Evolutionary conservation across 1,140 invertebrate species (phyloP).

Genomic region (Habropoda laboriosa): DNA sequence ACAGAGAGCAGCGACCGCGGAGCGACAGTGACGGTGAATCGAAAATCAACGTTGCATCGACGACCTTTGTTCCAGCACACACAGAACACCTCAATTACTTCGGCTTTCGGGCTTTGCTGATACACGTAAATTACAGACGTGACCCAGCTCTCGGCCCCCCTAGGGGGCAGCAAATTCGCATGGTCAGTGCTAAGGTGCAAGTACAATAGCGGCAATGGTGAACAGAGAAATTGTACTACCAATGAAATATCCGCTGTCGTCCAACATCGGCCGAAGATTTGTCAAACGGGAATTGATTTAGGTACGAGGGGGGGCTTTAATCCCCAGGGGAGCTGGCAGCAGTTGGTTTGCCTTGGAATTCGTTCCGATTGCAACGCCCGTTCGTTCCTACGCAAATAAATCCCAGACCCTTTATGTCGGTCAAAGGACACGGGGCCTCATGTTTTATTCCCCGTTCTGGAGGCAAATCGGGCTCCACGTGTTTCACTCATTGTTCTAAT

Average conservation of each 20-base stretch:
- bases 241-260: constrained; percentile 70
- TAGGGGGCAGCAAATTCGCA: constrained; percentile 49
- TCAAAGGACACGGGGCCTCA: constrained; percentile 48
- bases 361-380: constrained; percentile 51
- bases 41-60: constrained; percentile 47
- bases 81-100: constrained; percentile 49
- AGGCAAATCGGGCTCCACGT: constrained; percentile 4
- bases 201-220: constrained; percentile 38
- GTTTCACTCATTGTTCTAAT: constrained; percentile 21
- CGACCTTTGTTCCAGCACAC: constrained; percentile 13
- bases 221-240: constrained; percentile 63
- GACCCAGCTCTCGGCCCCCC: constrained; percentile 21
- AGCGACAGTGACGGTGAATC: background rate
- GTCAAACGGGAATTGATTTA: constrained; percentile 73
- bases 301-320: constrained; percentile 57
- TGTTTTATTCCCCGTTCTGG: constrained; percentile 42
- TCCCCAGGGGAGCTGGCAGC: constrained; percentile 59
- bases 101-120: constrained; percentile 51
- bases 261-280: constrained; percentile 69
- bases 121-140: constrained; percentile 50
- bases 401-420: constrained; percentile 52
- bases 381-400: constrained; percentile 62
- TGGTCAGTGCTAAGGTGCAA: constrained; percentile 44
- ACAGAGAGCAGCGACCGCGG: constrained; percentile 10
- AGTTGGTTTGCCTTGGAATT: constrained; percentile 63